Evolutionary conservation across 2,888 invertebrate genomes (phyloP).

Genomic region (Chorisops tibialis): DNA sequence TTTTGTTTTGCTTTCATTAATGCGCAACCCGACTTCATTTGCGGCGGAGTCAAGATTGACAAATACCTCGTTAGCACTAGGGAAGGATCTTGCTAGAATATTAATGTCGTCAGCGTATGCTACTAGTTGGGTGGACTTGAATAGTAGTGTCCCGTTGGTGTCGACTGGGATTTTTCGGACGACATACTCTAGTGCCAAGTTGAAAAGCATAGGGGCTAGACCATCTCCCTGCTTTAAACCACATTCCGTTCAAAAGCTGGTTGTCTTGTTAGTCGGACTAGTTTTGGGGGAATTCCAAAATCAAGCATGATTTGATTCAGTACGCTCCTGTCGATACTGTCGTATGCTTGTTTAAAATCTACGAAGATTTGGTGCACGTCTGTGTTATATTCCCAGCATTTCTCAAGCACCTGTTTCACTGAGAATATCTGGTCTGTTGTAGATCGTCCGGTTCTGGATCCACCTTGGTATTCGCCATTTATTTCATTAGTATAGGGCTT

Average conservation of each 20-base stretch:
- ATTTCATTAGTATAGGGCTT: too few relatives aligned
- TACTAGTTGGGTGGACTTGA: conserved; percentile 2
- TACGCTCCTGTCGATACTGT: background rate
- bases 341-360: background rate
- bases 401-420: too few relatives aligned
- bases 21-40: background rate
- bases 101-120: conserved; percentile 3
- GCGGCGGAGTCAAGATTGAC: background rate
- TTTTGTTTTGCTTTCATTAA: background rate
- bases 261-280: background rate
- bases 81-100: background rate
- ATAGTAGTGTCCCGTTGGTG: background rate
- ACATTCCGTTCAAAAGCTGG: background rate
- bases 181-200: background rate
- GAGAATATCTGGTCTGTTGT: too few relatives aligned
- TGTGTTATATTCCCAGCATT: background rate
- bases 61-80: background rate
- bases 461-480: too few relatives aligned
- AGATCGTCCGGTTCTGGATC: too few relatives aligned
- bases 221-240: conserved; percentile 2
- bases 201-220: background rate
- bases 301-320: background rate
- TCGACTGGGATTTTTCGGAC: background rate
- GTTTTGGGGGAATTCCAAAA: background rate
- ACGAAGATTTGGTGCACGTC: background rate